Base-by-base conservation (phyloP, 2,113 vertebrate genomes). In the Petroica traversi region DNA sequence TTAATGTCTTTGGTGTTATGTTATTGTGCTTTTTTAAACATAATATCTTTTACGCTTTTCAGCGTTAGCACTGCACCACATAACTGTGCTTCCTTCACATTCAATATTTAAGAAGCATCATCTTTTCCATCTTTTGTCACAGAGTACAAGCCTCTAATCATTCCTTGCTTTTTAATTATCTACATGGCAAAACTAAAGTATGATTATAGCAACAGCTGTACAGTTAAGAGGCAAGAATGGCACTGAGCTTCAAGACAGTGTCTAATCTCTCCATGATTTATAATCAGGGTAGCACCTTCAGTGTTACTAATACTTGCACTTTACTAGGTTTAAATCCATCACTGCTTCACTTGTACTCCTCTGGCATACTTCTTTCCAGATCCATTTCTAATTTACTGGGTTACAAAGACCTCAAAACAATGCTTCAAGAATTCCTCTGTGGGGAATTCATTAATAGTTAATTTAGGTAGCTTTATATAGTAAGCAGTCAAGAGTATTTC, bases 1-100 rank as follows among this genome's bases (percentile, higher is more conserved):
- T 41, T 69, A 84, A 23, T n/a, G 51, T 40, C 33, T 84, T 45
- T 38, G 17, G 10, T 51, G 19, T 20, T 73, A 55, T 3, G 13
- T 2, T 15, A 3, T 6, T n/a, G 3, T 19, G 11, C 0, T 11
- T 72, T 49, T 68, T 24, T 5, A 41, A 85, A 54, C 4, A 4
- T 33, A 52, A 8, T 26, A 81, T 2, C 8, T 89, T 80, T 74
- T n/a, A 63, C 3, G 34, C 5, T 76, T 74, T 40, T 19, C 45
- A 77, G 45, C 68, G 73, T 17, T 52, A 73, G 19, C 38, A 84
- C 46, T 45, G 41, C 10, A 73, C 11, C 26, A 64, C 0, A 0
- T 36, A 40, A 51, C 55, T 48, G 10, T n/a, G 3, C 51, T 74
- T 66, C 36, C 31, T 78, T 78, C n/a, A 49, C 1, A 45, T 8